Evolutionary conservation across 2,113 vertebrate species (phyloP).

Genomic region (Struthio camelus): DNA sequence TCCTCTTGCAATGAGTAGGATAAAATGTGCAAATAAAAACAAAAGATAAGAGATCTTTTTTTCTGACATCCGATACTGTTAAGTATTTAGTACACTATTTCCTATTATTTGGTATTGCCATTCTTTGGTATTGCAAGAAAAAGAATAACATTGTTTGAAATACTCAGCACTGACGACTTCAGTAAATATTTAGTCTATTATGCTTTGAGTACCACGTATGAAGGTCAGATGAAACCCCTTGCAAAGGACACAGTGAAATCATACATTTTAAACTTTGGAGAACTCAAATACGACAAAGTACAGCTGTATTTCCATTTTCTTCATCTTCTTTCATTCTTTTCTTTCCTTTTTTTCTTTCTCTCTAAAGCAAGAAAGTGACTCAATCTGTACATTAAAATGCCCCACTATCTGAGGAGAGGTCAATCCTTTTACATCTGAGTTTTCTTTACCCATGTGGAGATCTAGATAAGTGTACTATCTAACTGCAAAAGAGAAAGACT

Average conservation of each 20-base stretch:
- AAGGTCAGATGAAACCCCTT: slow-evolving; percentile 41
- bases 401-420: neutral
- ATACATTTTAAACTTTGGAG: neutral
- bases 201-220: neutral
- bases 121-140: neutral
- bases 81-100: neutral
- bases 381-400: neutral
- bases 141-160: slow-evolving; percentile 12
- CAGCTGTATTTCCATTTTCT: neutral
- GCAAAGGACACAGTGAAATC: slow-evolving; percentile 9
- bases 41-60: neutral
- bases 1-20: neutral
- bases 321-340: neutral
- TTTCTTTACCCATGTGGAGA: neutral
- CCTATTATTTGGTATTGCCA: neutral
- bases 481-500: neutral
- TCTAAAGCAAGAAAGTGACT: neutral
- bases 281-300: neutral
- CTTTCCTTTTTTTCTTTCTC: slow-evolving; percentile 11
- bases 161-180: slow-evolving; percentile 40
- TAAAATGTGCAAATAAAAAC: neutral
- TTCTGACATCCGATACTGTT: neutral
- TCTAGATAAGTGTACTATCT: neutral
- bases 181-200: slow-evolving; percentile 72
- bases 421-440: neutral